Evolutionary conservation across 92 coral and sea anemone genomes (phyloP).

Genomic region (Ricordea florida): DNA sequence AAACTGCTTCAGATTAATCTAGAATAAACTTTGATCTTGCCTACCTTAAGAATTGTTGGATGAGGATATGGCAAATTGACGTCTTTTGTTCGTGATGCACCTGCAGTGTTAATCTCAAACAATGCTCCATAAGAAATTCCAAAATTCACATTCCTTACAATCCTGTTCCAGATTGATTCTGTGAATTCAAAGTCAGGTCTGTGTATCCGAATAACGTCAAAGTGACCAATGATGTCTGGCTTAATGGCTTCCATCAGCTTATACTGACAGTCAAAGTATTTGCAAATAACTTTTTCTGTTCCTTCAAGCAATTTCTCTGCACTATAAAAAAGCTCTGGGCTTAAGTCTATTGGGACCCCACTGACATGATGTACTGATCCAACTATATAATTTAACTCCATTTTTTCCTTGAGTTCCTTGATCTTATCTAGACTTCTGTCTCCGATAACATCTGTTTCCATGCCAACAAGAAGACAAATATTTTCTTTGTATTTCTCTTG

Average conservation of each 20-base stretch:
- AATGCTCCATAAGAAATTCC: slow-evolving; percentile 74
- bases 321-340: slow-evolving; percentile 38
- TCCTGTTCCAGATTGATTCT: slow-evolving; percentile 48
- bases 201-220: slow-evolving; percentile 64
- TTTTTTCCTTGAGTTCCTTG: slow-evolving; percentile 21
- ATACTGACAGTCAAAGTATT: slow-evolving; percentile 67
- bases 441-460: slow-evolving; percentile 73
- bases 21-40: too few species aligned
- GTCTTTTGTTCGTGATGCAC: slow-evolving; percentile 48
- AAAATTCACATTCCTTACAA: slow-evolving; percentile 58
- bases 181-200: slow-evolving; percentile 55
- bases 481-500: slow-evolving; percentile 66
- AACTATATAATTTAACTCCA: slow-evolving; percentile 60
- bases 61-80: slow-evolving; percentile 66
- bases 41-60: slow-evolving; percentile 53
- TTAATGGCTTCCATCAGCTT: slow-evolving; percentile 42
- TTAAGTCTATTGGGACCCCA: slow-evolving; percentile 62
- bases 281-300: slow-evolving; percentile 51
- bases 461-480: slow-evolving; percentile 63
- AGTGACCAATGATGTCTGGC: slow-evolving; percentile 75
- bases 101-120: slow-evolving; percentile 72
- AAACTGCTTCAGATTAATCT: too few species aligned
- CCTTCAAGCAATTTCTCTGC: slow-evolving; percentile 58
- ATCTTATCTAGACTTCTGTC: slow-evolving; percentile 31
- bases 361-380: slow-evolving; percentile 78